Evolutionary conservation across 2,888 invertebrate genomes (phyloP).

Genomic region (Julus scandinavius): DNA sequence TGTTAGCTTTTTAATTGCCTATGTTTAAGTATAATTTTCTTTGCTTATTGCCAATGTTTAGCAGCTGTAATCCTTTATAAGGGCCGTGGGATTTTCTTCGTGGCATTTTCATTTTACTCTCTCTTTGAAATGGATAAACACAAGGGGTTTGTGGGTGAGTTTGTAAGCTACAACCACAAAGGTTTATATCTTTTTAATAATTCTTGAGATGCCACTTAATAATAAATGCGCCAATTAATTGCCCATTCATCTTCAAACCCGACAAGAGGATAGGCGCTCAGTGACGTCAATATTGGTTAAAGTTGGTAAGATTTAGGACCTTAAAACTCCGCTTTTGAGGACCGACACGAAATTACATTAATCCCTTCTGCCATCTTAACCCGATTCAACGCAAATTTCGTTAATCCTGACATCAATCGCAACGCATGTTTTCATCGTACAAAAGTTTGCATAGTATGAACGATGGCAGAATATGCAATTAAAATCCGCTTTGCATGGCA

Average conservation of each 20-base stretch:
- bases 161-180: background rate
- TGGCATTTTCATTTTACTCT: background rate
- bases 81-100: constrained; percentile 17
- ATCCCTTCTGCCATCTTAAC: background rate
- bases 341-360: background rate
- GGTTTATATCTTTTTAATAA: constrained; percentile 11
- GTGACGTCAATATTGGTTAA: constrained; percentile 3
- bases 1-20: constrained; percentile 6
- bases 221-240: constrained; percentile 6
- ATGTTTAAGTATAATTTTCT: constrained; percentile 5
- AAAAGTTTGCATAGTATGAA: background rate
- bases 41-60: constrained; percentile 27
- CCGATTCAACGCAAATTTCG: background rate
- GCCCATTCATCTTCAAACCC: background rate
- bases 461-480: constrained; percentile 4
- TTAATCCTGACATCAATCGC: constrained; percentile 9
- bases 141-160: background rate
- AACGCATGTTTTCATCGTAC: background rate
- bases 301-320: background rate
- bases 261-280: background rate
- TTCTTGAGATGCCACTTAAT: constrained; percentile 22
- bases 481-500: constrained; percentile 11
- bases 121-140: background rate
- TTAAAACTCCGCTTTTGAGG: background rate
- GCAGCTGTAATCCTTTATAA: background rate